A percentile compares a stretch with the other conserved stretches of the same genome.
phyloP scores from a whole-genome alignment of 2,888 invertebrate species.

The Polymixis flavicincta region DNA sequence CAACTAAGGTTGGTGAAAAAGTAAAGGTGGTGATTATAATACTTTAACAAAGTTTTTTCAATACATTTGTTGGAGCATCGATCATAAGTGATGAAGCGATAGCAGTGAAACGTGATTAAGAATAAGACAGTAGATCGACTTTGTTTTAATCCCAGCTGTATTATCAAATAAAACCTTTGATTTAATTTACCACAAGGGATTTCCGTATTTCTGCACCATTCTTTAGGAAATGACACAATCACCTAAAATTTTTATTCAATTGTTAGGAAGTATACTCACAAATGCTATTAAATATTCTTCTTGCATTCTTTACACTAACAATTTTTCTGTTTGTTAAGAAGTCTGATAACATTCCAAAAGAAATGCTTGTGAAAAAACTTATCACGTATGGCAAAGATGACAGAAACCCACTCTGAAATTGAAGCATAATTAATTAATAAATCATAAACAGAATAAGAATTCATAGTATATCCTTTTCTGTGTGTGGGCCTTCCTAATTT shows the following conservation, averaged over 20 bases:
- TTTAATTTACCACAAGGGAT: no score
- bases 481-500: neutral
- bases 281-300: conserved; percentile 87
- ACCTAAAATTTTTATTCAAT: no score
- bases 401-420: conserved; percentile 90
- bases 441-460: neutral
- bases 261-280: conserved; percentile 72
- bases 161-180: no score
- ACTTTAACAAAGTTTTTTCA: no score
- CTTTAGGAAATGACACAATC: no score
- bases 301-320: conserved; percentile 71
- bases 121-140: neutral
- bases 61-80: neutral
- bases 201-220: no score
- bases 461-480: neutral
- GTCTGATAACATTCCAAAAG: conserved; percentile 91
- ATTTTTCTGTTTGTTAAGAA: conserved; percentile 77
- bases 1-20: no score
- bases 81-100: no score
- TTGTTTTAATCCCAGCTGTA: neutral
- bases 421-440: neutral
- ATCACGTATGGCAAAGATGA: conserved; percentile 92
- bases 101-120: neutral
- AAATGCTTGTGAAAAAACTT: conserved; percentile 88
- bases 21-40: no score